A percentile compares a stretch with the other conserved stretches of the same genome.
Evolutionary conservation across 2,113 vertebrate genomes (phyloP).

Genomic region (Hassar affinis): DNA sequence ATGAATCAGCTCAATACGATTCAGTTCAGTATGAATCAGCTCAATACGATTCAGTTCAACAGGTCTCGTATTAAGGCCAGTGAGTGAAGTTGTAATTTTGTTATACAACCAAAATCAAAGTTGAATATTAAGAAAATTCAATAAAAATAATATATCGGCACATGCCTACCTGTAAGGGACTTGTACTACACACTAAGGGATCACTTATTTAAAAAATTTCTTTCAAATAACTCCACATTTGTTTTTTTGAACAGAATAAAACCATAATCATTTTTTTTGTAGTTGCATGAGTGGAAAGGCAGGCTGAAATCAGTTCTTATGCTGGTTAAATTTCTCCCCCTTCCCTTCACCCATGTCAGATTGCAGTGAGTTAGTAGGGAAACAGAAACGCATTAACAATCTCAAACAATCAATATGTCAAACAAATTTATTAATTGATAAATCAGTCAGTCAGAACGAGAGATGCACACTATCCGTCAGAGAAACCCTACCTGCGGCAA

Average conservation of each 20-base stretch:
- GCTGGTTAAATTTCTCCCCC: conserved; percentile 64
- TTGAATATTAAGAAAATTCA: neutral
- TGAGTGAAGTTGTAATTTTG: neutral
- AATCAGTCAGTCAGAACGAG: conserved; percentile 68
- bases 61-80: neutral
- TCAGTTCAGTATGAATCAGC: neutral
- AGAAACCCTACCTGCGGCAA: conserved; percentile 79
- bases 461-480: conserved; percentile 78
- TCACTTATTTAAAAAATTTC: neutral
- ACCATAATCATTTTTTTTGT: neutral
- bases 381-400: conserved; percentile 77
- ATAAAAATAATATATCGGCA: conserved; percentile 3
- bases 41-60: no score
- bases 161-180: neutral
- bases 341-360: conserved; percentile 75
- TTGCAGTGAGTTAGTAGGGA: conserved; percentile 79
- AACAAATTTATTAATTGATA: conserved; percentile 61
- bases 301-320: conserved; percentile 30
- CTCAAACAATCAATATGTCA: conserved; percentile 74
- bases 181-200: neutral
- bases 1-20: neutral
- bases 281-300: conserved; percentile 24
- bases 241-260: neutral
- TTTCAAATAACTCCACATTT: conserved; percentile 14
- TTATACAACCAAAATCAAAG: neutral